Conservation (phyloP, 2,888 invertebrate genomes). For the Lomographa bimaculata region DNA sequence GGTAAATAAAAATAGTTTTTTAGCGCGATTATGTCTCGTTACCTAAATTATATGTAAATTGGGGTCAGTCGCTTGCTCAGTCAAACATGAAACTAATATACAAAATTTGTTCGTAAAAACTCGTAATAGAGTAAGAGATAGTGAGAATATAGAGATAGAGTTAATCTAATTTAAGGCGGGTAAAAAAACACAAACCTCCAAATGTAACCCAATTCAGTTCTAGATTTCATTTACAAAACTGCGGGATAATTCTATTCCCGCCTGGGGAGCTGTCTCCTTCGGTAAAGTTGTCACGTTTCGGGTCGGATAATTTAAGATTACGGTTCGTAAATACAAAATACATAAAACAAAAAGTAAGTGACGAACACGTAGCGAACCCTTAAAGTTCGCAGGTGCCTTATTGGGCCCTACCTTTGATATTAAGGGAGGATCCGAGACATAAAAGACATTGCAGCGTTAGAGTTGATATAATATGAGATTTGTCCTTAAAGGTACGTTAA, state of each 20-base stretch:
- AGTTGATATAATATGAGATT: slow-evolving; percentile 27
- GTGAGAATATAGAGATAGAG: too few species aligned
- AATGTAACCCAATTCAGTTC: background rate
- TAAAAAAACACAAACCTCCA: background rate
- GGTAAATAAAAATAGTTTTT: too few species aligned
- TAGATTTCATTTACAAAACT: slow-evolving; percentile 27
- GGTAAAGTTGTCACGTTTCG: slow-evolving; percentile 51
- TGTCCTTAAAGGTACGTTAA: slow-evolving; percentile 16
- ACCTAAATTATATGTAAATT: too few species aligned
- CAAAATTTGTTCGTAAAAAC: too few species aligned
- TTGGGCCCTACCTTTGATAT: slow-evolving; percentile 33
- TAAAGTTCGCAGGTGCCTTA: slow-evolving; percentile 42
- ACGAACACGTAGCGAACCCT: slow-evolving; percentile 40
- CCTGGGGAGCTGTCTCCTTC: slow-evolving; percentile 33
- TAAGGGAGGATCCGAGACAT: slow-evolving; percentile 26
- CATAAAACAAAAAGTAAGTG: slow-evolving; percentile 47
- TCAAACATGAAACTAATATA: too few species aligned
- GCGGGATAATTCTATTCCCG: slow-evolving; percentile 26
- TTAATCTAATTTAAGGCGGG: too few species aligned
- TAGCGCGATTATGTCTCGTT: too few species aligned
- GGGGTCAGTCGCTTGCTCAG: too few species aligned
- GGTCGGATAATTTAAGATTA: slow-evolving; percentile 53
- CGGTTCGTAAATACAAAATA: slow-evolving; percentile 50
- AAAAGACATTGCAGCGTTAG: slow-evolving; percentile 29
- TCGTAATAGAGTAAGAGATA: too few species aligned